A percentile compares a stretch with the other conserved stretches of the same genome.
Conservation (phyloP, 2,797 vertebrate genomes). For the Perodicticus potto region DNA sequence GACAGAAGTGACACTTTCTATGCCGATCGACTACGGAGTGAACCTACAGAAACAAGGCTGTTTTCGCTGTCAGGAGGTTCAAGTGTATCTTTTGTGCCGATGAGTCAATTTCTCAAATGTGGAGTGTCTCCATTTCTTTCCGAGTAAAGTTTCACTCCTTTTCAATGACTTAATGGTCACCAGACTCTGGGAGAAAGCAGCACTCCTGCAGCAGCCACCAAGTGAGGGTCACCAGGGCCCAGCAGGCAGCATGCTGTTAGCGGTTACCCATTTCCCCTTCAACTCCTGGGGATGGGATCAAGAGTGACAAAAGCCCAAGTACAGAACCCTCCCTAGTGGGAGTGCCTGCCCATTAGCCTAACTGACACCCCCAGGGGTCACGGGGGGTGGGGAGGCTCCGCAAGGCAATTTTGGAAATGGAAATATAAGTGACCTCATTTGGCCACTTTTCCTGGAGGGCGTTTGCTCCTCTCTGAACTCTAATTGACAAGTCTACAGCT, state of each 20-base stretch:
- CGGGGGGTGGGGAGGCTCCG: not conserved
- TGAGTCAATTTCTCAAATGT: conserved; percentile 57
- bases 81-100: conserved; percentile 37
- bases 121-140: conserved; percentile 21
- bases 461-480: not conserved
- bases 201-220: not conserved
- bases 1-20: not conserved
- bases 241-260: not conserved
- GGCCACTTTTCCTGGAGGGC: not conserved
- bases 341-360: not conserved
- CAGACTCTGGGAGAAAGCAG: not conserved
- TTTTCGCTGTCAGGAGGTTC: conserved; percentile 51
- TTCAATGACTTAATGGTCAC: conserved; percentile 15
- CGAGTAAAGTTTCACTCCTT: conserved; percentile 37
- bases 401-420: conserved; percentile 25
- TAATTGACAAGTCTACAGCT: not conserved
- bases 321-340: not conserved
- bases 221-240: not conserved
- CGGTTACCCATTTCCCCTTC: not conserved
- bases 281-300: not conserved
- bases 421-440: not conserved
- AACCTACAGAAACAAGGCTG: not conserved
- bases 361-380: not conserved
- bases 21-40: not conserved
- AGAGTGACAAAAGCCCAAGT: not conserved